These are phyloP conservation scores for Encarsia formosa DNA, from an alignment of 2,888 invertebrate genomes.

Conservation along the genomic window DNA sequence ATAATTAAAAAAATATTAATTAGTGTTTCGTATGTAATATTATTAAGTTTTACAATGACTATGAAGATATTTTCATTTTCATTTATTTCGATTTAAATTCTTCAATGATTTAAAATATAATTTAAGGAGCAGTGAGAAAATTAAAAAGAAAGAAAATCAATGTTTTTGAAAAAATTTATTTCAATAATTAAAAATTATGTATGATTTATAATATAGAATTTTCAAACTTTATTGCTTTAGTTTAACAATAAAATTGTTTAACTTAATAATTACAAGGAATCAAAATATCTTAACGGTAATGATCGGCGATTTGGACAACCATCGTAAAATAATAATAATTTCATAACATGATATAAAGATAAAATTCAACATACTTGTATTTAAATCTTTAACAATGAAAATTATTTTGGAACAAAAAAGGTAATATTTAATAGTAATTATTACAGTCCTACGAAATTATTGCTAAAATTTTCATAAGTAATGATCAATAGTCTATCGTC, in stretches of 20 bases:
- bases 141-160: no score
- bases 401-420: slow-evolving; percentile 7
- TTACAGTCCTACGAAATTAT: slow-evolving; percentile 1
- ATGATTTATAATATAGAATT: slow-evolving; percentile 9
- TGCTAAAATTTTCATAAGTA: slow-evolving; percentile 14
- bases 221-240: slow-evolving; percentile 24
- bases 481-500: background rate
- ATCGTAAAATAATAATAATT: no score
- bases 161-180: no score
- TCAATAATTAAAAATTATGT: no score
- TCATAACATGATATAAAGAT: slow-evolving; percentile 16
- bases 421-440: background rate
- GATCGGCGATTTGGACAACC: no score
- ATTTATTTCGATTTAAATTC: no score
- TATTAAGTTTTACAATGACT: no score
- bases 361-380: slow-evolving; percentile 6
- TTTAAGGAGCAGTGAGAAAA: no score
- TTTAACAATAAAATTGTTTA: slow-evolving; percentile 17
- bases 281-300: slow-evolving; percentile 9
- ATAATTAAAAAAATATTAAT: no score
- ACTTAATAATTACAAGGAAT: slow-evolving; percentile 20
- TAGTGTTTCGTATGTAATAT: no score
- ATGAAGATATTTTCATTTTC: no score
- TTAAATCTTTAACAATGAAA: slow-evolving; percentile 19
- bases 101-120: no score